Conservation (phyloP, 1,140 invertebrate species). For the Drosophila bocqueti region DNA sequence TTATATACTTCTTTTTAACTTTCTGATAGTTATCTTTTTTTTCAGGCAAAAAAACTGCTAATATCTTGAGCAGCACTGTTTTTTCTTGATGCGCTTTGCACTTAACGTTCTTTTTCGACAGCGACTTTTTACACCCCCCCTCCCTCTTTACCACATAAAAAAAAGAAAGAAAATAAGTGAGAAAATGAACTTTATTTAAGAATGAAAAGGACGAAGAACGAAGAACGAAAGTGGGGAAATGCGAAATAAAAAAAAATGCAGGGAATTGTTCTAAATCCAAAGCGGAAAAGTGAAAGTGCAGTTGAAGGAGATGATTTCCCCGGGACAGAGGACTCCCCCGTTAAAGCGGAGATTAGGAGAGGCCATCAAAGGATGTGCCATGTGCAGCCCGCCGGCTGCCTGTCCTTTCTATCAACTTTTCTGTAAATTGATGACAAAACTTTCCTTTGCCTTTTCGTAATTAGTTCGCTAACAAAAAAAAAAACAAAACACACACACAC, state of each 20-base stretch:
- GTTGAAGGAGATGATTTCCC: background rate
- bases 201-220: constrained; percentile 8
- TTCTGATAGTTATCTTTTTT: background rate
- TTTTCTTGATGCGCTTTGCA: constrained; percentile 34
- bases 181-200: constrained; percentile 43
- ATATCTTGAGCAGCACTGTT: constrained; percentile 8
- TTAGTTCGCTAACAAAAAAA: constrained; percentile 56
- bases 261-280: constrained; percentile 75
- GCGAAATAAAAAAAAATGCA: constrained; percentile 66
- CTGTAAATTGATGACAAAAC: constrained; percentile 54
- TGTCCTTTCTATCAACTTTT: constrained; percentile 5
- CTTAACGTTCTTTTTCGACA: constrained; percentile 42
- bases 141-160: constrained; percentile 3
- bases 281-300: constrained; percentile 61
- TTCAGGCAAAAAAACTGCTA: constrained; percentile 7
- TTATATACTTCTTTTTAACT: background rate
- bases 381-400: background rate
- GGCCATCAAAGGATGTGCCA: constrained; percentile 12
- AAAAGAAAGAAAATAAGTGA: background rate
- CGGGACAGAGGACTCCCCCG: too few species aligned
- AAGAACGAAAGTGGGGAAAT: constrained; percentile 12
- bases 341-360: constrained; percentile 15
- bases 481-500: background rate
- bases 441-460: constrained; percentile 74
- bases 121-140: constrained; percentile 38